These are phyloP conservation scores for Rhagologus leucostigma DNA, from an alignment of 2,113 vertebrate genomes.

Conservation along the genomic window DNA sequence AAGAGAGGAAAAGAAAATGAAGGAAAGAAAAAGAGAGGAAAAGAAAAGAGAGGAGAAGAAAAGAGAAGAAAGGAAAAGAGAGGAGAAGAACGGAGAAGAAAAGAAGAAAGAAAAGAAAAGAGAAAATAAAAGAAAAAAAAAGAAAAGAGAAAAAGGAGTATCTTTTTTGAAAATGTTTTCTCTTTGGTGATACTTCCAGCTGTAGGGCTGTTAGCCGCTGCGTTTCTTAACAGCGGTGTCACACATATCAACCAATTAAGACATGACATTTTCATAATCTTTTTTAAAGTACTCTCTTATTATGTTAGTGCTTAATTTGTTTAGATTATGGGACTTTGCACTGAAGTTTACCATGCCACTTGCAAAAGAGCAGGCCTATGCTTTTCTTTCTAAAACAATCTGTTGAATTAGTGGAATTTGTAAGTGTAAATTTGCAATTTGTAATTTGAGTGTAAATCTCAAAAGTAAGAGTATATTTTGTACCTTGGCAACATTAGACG, in stretches of 20 bases:
- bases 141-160: not conserved
- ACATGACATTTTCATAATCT: not conserved
- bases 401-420: not conserved
- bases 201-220: not conserved
- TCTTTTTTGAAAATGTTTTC: not conserved
- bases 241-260: not conserved
- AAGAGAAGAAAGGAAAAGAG: too few relatives aligned
- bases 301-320: not conserved
- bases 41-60: not conserved
- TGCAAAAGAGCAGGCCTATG: not conserved
- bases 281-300: not conserved
- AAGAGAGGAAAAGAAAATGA: not conserved
- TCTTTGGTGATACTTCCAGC: not conserved
- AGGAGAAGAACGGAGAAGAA: not conserved
- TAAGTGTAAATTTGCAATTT: too few relatives aligned
- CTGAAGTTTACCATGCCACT: not conserved
- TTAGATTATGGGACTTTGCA: not conserved
- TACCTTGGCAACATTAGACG: not conserved
- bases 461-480: not conserved
- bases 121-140: not conserved
- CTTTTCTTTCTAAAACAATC: not conserved
- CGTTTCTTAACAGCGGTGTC: not conserved
- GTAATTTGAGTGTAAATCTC: too few relatives aligned
- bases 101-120: not conserved
- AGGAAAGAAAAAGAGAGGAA: not conserved